A percentile compares a stretch with the other conserved stretches of the same genome.
Conservation (phyloP, 2,113 vertebrate genomes). For the Tiliqua scincoides region DNA sequence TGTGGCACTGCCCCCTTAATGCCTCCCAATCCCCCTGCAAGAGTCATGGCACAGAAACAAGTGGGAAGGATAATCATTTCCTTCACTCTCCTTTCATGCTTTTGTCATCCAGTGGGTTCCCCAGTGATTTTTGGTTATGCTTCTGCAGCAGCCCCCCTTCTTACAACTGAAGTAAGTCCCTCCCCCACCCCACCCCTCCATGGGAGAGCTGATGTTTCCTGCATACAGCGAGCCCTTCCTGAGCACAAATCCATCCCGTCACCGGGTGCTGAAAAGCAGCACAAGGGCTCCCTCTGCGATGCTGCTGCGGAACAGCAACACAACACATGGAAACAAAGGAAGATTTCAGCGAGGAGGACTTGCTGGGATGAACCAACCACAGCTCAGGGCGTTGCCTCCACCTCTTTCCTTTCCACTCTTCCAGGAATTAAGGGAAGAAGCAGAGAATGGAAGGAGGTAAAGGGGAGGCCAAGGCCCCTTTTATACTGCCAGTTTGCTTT, state of each 20-base stretch:
- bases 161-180: too few species aligned
- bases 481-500: not conserved
- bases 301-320: not conserved
- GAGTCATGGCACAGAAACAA: too few species aligned
- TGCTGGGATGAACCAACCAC: not conserved
- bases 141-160: not conserved
- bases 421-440: not conserved
- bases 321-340: constrained; percentile 5
- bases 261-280: not conserved
- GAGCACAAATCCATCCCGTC: too few species aligned
- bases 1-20: too few species aligned
- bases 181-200: not conserved
- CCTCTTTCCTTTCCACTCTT: not conserved
- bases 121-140: not conserved
- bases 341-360: not conserved
- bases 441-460: not conserved
- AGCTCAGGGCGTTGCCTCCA: not conserved
- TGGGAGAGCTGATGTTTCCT: not conserved
- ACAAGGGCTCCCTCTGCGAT: constrained; percentile 1
- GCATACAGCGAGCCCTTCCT: not conserved
- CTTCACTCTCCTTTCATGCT: not conserved
- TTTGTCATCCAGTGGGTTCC: not conserved
- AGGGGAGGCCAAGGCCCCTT: not conserved
- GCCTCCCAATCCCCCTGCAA: too few species aligned
- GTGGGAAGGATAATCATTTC: too few species aligned